Conservation (phyloP, 2,797 vertebrate genomes). For the Pachyuromys duprasi region DNA sequence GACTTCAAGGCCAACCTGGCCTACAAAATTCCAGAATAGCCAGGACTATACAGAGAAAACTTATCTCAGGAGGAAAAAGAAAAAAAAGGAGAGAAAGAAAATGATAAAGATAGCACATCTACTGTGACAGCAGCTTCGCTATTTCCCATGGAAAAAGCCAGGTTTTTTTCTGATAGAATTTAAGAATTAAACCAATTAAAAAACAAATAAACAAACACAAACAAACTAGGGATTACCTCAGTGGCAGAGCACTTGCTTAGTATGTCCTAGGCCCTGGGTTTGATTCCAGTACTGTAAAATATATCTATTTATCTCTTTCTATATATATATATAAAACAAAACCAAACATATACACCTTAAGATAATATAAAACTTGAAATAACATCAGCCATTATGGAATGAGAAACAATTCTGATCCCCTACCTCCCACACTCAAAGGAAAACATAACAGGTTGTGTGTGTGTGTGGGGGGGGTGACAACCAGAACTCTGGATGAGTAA, state of each 20-base stretch:
- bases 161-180: constrained; percentile 75
- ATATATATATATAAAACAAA: not conserved
- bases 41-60: not conserved
- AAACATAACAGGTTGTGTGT: constrained; percentile 71
- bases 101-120: constrained; percentile 8
- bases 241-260: constrained; percentile 5
- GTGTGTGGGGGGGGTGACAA: not conserved
- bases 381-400: constrained; percentile 67
- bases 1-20: not conserved
- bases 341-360: constrained; percentile 82
- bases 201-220: constrained; percentile 52
- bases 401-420: constrained; percentile 50
- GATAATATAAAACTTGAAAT: constrained; percentile 77
- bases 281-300: constrained; percentile 35
- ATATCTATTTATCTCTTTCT: not conserved
- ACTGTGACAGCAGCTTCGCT: constrained; percentile 20
- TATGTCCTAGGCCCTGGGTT: not conserved
- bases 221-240: not conserved
- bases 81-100: not conserved
- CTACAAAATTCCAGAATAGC: not conserved
- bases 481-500: constrained; percentile 39
- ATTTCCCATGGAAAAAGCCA: constrained; percentile 56
- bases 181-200: constrained; percentile 78
- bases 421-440: not conserved
- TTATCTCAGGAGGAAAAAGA: not conserved